These are phyloP conservation scores for Choristoneura fumiferana DNA, from an alignment of 1,140 invertebrate species.

Conservation along the genomic window DNA sequence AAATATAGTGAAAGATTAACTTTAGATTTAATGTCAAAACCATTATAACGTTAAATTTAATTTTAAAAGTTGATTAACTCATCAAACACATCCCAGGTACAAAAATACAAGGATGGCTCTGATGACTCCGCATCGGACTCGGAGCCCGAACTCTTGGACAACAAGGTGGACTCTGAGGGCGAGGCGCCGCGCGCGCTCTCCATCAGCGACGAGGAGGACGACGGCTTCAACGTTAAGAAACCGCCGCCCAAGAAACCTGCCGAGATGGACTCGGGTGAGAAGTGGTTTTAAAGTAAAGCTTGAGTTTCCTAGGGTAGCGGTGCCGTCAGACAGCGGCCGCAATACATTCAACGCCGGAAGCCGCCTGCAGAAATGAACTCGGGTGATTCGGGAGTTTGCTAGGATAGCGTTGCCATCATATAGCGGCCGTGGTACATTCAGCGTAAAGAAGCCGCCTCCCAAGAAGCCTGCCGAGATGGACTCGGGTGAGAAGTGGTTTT, in stretches of 20 bases:
- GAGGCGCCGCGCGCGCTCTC: conserved; percentile 52
- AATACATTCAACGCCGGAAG: too few relatives aligned
- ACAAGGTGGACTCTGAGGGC: conserved; percentile 55
- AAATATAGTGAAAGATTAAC: too few relatives aligned
- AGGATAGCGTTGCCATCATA: too few relatives aligned
- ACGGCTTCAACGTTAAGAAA: conserved; percentile 58
- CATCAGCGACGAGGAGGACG: conserved; percentile 58
- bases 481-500: conserved; percentile 49
- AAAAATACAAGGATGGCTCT: conserved; percentile 68
- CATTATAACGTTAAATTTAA: too few relatives aligned
- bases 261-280: conserved; percentile 71
- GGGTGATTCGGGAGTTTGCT: too few relatives aligned
- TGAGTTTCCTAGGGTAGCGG: too few relatives aligned
- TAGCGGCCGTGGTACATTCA: too few relatives aligned
- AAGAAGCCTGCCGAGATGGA: conserved; percentile 73
- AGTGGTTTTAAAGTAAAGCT: too few relatives aligned
- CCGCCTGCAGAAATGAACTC: too few relatives aligned
- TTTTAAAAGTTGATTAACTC: too few relatives aligned
- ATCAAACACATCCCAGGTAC: conserved; percentile 58
- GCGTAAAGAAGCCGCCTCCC: conserved; percentile 49
- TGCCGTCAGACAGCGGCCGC: too few relatives aligned
- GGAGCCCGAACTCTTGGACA: conserved; percentile 69
- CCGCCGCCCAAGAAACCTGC: conserved; percentile 58
- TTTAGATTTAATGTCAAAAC: too few relatives aligned
- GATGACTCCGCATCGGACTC: conserved; percentile 56